Conservation (phyloP, 2,888 invertebrate species). For the Caradrina kadenii region DNA sequence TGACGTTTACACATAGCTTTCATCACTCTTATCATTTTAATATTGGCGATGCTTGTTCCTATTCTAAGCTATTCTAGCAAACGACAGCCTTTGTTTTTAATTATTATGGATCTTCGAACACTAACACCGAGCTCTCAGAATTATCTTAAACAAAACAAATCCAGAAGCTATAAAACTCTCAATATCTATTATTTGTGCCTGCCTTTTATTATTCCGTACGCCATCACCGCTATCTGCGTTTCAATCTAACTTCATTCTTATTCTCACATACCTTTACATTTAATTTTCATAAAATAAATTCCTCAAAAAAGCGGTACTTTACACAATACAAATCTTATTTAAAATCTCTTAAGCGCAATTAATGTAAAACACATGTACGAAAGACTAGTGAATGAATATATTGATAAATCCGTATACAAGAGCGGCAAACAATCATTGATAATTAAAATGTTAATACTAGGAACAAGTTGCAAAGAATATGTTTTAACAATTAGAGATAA, state of each 20-base stretch:
- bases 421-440: constrained; percentile 45
- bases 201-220: constrained; percentile 18
- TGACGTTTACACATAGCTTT: constrained; percentile 53
- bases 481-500: constrained; percentile 1
- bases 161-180: constrained; percentile 50
- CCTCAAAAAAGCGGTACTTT: constrained; percentile 33
- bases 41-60: constrained; percentile 69
- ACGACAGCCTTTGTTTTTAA: constrained; percentile 80
- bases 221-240: constrained; percentile 1
- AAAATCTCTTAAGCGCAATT: constrained; percentile 46
- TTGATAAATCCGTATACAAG: constrained; percentile 65
- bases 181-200: constrained; percentile 52
- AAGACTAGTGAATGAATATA: constrained; percentile 65
- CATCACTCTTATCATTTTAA: constrained; percentile 54
- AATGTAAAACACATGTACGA: constrained; percentile 60
- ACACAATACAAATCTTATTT: constrained; percentile 50
- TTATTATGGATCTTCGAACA: constrained; percentile 67
- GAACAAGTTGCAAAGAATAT: constrained; percentile 58
- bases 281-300: constrained; percentile 54
- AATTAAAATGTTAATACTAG: constrained; percentile 50
- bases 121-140: constrained; percentile 72
- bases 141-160: constrained; percentile 60
- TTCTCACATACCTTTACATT: constrained; percentile 24
- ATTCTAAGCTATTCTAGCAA: constrained; percentile 73
- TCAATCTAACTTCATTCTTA: constrained; percentile 26